Percentiles rank a stretch among this genome's conserved stretches.
These are phyloP conservation scores for Paraescarpia echinospica DNA, from an alignment of 1,140 invertebrate species.

Conservation along the genomic window DNA sequence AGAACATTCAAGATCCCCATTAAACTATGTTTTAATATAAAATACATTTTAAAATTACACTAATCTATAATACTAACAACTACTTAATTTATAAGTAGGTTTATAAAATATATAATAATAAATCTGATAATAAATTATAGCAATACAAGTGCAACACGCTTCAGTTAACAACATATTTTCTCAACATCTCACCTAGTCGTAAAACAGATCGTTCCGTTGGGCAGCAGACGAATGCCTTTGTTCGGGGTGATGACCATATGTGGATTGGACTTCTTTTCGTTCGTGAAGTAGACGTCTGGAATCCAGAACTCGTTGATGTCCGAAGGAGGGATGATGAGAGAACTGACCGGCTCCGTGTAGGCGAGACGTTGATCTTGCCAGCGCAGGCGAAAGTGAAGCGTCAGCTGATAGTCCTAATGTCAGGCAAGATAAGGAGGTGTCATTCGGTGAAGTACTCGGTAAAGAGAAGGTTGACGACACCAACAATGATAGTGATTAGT, in stretches of 20 bases:
- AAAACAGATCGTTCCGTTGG: conserved; percentile 12
- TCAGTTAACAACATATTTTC: no score
- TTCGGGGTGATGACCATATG: conserved; percentile 13
- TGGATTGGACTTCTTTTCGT: neutral
- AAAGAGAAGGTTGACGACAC: neutral
- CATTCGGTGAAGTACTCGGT: neutral
- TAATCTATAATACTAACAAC: no score
- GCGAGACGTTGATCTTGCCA: neutral
- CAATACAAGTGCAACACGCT: no score
- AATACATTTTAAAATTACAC: no score
- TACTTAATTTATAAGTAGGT: no score
- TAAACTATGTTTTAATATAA: no score
- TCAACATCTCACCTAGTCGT: neutral
- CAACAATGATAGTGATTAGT: neutral
- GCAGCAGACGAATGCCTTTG: conserved; percentile 17
- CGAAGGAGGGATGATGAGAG: conserved; percentile 11
- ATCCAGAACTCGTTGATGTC: conserved; percentile 17
- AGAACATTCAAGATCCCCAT: no score
- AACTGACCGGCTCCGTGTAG: neutral
- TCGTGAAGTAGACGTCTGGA: conserved; percentile 20
- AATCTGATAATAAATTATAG: no score
- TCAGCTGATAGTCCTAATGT: neutral
- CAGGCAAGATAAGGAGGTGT: neutral
- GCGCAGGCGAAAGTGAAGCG: neutral
- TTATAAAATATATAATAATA: no score